phyloP scores from a whole-genome alignment of 2,888 invertebrate species.

The Leucoptera coffeella region DNA sequence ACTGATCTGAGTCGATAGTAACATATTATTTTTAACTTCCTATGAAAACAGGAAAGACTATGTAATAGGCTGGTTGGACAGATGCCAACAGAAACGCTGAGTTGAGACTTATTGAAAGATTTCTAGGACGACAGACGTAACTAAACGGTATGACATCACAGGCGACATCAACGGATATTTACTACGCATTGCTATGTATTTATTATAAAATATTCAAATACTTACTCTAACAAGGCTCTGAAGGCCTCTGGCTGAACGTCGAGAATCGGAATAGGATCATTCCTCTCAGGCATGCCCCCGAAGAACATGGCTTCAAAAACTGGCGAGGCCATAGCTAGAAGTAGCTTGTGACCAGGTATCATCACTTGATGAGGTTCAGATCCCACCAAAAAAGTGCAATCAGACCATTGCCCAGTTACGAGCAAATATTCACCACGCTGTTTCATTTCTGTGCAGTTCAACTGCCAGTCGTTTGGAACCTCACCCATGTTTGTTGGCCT shows the following conservation, averaged over 20 bases:
- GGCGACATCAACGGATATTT: no score
- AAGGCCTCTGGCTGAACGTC: constrained; percentile 86
- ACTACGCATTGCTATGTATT: no score
- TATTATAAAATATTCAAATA: no score
- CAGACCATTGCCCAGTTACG: constrained; percentile 77
- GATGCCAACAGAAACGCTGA: no score
- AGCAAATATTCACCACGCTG: constrained; percentile 69
- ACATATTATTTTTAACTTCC: no score
- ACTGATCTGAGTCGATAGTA: no score
- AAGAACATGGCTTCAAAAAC: constrained; percentile 87
- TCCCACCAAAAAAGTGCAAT: constrained; percentile 78
- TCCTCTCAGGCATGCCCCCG: constrained; percentile 75
- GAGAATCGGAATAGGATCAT: constrained; percentile 69
- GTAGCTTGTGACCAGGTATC: constrained; percentile 70
- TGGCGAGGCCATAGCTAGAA: constrained; percentile 81
- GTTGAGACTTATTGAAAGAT: no score
- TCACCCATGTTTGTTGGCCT: constrained; percentile 39
- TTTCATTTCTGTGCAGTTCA: constrained; percentile 62
- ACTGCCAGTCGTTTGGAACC: constrained; percentile 69
- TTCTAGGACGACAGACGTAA: no score
- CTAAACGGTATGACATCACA: no score
- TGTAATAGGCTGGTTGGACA: no score
- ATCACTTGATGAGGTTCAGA: constrained; percentile 69
- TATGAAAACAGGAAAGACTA: no score
- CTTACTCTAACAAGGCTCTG: constrained; percentile 69